Percentiles rank a stretch among this genome's conserved stretches.
Conservation (phyloP, 1,140 invertebrate species). For the Lasioglossum baleicum region DNA sequence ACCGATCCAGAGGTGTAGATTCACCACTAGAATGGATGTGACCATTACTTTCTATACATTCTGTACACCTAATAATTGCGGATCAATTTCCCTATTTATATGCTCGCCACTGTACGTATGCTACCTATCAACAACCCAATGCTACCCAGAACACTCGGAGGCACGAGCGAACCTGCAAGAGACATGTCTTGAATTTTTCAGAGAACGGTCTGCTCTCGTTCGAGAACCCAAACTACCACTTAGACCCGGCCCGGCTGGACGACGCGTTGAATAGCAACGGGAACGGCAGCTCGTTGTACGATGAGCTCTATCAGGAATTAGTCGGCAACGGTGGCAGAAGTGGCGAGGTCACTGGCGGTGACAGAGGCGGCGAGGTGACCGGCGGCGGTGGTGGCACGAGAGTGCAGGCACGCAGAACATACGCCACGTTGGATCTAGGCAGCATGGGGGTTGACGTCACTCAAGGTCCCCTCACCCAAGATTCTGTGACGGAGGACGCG, state of each 20-base stretch:
- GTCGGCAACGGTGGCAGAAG: constrained; percentile 76
- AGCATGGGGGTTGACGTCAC: constrained; percentile 87
- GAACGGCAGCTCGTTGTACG: constrained; percentile 80
- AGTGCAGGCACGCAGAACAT: constrained; percentile 82
- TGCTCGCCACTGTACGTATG: too few species aligned
- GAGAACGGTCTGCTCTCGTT: constrained; percentile 92
- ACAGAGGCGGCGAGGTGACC: constrained; percentile 66
- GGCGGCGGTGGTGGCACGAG: constrained; percentile 70
- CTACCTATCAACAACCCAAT: too few species aligned
- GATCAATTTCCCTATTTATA: too few species aligned
- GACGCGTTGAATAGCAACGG: constrained; percentile 89
- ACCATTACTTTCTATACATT: too few species aligned
- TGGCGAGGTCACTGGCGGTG: constrained; percentile 63
- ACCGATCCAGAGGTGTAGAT: too few species aligned
- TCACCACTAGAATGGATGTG: too few species aligned
- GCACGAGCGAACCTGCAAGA: too few species aligned
- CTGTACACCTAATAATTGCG: too few species aligned
- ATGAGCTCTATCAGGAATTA: constrained; percentile 83
- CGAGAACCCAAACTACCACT: constrained; percentile 92
- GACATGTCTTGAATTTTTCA: constrained; percentile 73
- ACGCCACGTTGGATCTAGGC: constrained; percentile 84
- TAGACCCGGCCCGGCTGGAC: constrained; percentile 87
- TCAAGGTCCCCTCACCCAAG: constrained; percentile 82
- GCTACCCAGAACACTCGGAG: too few species aligned
- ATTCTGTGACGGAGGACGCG: constrained; percentile 81